Evolutionary conservation across 2,113 vertebrate species (phyloP).

Genomic region (Tachuris rubrigastra): DNA sequence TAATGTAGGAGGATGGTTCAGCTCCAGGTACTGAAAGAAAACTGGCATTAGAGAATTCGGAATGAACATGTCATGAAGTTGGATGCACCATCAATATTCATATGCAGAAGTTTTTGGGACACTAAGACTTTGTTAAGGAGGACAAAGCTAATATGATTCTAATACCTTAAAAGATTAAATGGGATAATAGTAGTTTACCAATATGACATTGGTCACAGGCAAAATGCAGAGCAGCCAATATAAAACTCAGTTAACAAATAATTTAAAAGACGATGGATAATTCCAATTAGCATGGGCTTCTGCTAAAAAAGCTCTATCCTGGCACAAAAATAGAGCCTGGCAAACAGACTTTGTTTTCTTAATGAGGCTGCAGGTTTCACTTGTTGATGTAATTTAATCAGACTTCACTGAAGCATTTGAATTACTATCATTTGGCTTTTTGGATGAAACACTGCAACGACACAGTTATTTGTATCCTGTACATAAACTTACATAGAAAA

Average conservation of each 20-base stretch:
- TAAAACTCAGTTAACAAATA: not conserved
- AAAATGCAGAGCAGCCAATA: not conserved
- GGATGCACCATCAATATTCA: not conserved
- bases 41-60: not conserved
- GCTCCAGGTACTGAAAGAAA: not conserved
- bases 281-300: not conserved
- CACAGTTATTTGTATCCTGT: not conserved
- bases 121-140: not conserved
- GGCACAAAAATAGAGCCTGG: not conserved
- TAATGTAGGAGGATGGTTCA: not conserved
- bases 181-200: not conserved
- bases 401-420: not conserved
- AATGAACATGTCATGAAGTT: not conserved
- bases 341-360: not conserved
- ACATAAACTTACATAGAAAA: not conserved
- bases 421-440: not conserved
- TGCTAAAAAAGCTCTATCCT: not conserved
- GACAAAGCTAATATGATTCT: not conserved
- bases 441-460: not conserved
- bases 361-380: not conserved
- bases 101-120: not conserved
- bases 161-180: not conserved
- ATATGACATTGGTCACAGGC: not conserved
- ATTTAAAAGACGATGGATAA: not conserved
- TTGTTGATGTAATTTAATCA: not conserved